Evolutionary conservation across 2,888 invertebrate genomes (phyloP), one percentile per base, ranked within the genome.

Genomic region (Xanthia togata): DNA sequence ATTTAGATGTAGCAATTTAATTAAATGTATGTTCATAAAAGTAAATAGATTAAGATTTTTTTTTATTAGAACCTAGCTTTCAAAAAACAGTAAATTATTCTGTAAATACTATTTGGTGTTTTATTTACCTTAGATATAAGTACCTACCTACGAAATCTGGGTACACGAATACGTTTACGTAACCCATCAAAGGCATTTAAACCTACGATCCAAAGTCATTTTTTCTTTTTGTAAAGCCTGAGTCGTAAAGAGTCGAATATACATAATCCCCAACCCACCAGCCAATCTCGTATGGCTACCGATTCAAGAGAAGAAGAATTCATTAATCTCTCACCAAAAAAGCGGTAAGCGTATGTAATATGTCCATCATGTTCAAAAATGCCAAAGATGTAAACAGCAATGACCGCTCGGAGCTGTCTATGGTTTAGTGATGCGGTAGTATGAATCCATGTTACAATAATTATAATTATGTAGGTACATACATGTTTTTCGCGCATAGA

Each of bases 1-100:
- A 78, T 78, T 69, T 59, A 83, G 47, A 83, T 65, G 26, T 65
- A 65, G 38, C 38, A 77, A 35, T 75, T 53, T 59, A n/a, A 47
- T 26, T 62, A 82, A 31, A 31, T 55, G 62, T 9, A 38, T 55
- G 53, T 5, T 77, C 23, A 35, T 53, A 53, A 57, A 50, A 68
- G 20, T 68, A 23, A 57, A 31, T 64, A 64, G 50, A 38, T 20
- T 82, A 44, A 82, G 67, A 12, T 5, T 17, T 44, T 63, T 57
- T 53, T 5, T 53, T 55, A 62, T 17, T 55, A 55, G 77, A 26
- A 74, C 8, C 11, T 60, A 59, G 44, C 11, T 41, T 64, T 44
- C 14, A 75, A 63, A 75, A 63, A 23, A 14, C 38, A 79, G 1
- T 77, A 73, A 80, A 79, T 14, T 53, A 38, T 4, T 72, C 11